Base-by-base conservation (phyloP, 2,888 invertebrate genomes). In the Brenthis daphne region DNA sequence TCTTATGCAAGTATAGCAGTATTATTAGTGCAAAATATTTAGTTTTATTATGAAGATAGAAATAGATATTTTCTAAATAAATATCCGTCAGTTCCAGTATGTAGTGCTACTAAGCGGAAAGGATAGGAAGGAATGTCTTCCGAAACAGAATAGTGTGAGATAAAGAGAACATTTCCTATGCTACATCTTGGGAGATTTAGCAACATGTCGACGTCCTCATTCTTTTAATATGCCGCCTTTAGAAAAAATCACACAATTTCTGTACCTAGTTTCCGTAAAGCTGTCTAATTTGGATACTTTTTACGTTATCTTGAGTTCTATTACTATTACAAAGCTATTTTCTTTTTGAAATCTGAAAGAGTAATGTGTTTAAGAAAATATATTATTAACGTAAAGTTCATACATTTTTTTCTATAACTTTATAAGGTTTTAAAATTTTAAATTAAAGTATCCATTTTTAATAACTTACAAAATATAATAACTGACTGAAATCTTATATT, bases 81-180 rank as follows among this genome's bases (percentile, higher is more conserved):
- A 89, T 87, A 85, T 82, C 83, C 79, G 81, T 82, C 84, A 81
- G 85, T 85, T 88, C 88, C 87, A 86, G 82, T 85, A 85, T 86
- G 86, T 84, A 84, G 85, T 82, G 85, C 85, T 82, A 74, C 71
- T 71, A 69, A 57, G 73, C 85, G 90, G 85, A 88, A 88, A 80
- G 83, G 82, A 82, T 81, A 88, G 89, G 91, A 89, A 90, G 88
- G 85, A 86, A 80, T 82, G 85, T 82, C 85, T 89, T 75, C 86
- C 90, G 90, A 89, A 90, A 85, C 86, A 83, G 90, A 89, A 90
- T 90, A 89, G 89, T 89, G 86, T 89, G 90, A 91, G 92, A 92
- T 91, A 91, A 90, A 91, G 91, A 86, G 90, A 90, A 90, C 90
- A 90, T 91, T 91, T 91, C 92, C 92, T 90, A 87, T 86, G 87